Percentiles rank a stretch among this genome's conserved stretches.
Conservation (phyloP, 2,113 vertebrate genomes). For the Climacteris rufus region DNA sequence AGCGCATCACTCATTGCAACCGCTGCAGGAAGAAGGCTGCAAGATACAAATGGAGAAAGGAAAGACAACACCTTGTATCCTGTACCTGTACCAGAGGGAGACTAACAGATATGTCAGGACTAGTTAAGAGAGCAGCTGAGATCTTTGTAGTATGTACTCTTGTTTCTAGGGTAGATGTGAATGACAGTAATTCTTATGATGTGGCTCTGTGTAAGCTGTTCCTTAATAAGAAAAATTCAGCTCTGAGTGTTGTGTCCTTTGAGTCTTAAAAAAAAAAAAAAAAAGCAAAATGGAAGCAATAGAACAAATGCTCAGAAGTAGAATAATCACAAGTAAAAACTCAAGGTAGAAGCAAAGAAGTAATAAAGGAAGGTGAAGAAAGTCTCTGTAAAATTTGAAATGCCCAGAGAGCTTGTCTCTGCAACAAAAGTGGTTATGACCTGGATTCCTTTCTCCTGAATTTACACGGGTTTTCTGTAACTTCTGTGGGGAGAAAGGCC, state of each 20-base stretch:
- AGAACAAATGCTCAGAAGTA: neutral
- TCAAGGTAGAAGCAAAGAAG: neutral
- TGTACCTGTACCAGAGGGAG: neutral
- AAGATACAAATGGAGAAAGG: neutral
- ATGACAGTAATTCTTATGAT: neutral
- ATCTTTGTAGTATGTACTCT: neutral
- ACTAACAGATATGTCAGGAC: neutral
- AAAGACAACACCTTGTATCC: neutral
- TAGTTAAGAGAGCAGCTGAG: neutral
- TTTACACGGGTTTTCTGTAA: neutral
- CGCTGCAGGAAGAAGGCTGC: neutral
- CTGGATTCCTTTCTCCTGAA: neutral
- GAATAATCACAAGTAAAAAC: neutral
- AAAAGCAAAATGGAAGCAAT: neutral
- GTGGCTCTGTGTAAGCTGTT: neutral
- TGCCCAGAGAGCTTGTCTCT: neutral
- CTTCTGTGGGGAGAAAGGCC: neutral
- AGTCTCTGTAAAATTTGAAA: neutral
- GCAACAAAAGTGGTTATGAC: neutral
- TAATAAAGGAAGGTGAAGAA: neutral
- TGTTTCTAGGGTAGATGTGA: neutral
- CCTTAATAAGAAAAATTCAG: neutral
- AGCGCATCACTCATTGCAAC: fast-evolving
- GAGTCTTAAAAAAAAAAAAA: neutral
- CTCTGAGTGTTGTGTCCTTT: neutral